Base-by-base conservation (phyloP, 1,140 invertebrate genomes). In the Apis florea region DNA sequence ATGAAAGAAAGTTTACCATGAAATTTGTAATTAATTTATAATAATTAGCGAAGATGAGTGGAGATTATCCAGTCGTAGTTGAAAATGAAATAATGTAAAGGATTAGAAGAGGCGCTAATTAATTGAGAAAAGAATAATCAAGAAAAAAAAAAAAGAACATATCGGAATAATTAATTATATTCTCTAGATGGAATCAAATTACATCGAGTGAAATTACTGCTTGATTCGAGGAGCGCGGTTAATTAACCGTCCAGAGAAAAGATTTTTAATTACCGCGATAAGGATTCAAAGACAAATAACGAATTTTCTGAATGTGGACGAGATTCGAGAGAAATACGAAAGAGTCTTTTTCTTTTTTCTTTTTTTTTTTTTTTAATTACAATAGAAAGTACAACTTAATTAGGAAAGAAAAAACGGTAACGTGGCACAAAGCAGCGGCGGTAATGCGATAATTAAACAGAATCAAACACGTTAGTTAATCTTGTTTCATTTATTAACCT, bases 381-480 rank as follows among this genome's bases (percentile, higher is more conserved):
- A 40, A 58, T 58, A n/a, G 54, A 58, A 58, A 58, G 70, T n/a
- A n/a, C 5, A 67, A 1, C 17, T 76, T 76, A 53, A 67, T 49
- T 47, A 54, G 49, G 13, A 49, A 58, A 56, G 40, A 67, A 54
- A 17, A 54, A 54, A 47, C 4, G n/a, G 9, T 19, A 31, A 17
- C 17, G 15, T 12, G 5, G 4, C 47, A 40, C 3, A 24, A 67
- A 76, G n/a, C 17, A n/a, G 13, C 5, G 31, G 19, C 21, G 58
- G 54, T 40, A 40, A 5, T 47, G 31, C 70, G 1, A 54, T 72
- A 72, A 72, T 72, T 72, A 72, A 53, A 24, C 53, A 15, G 54
- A 15, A n/a, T 21, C 31, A 54, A 58, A 40, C 24, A 47, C 15
- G 49, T 21, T 76, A 67, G 15, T 64, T 67, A 56, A 56, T 76